phyloP scores from a whole-genome alignment of 2,113 vertebrate species.

The Phocoena sinus region DNA sequence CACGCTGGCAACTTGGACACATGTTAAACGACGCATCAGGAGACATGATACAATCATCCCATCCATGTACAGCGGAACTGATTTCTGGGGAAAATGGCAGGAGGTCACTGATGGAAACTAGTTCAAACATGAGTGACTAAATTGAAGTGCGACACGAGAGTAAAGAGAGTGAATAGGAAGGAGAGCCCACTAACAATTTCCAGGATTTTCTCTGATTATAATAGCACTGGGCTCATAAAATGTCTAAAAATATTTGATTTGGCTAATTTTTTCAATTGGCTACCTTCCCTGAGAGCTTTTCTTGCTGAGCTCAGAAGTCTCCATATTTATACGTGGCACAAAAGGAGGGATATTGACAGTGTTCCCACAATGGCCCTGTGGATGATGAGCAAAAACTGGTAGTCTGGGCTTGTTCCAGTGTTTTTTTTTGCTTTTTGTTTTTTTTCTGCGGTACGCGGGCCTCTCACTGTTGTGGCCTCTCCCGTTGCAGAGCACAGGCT shows the following conservation, averaged over 20 bases:
- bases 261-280: background rate
- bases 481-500: too few species aligned
- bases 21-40: background rate
- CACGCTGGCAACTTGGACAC: background rate
- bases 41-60: background rate
- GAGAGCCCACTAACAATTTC: background rate
- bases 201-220: conserved; percentile 17
- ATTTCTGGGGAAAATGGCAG: background rate
- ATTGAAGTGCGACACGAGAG: background rate
- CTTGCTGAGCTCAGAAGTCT: background rate
- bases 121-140: background rate
- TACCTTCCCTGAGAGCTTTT: conserved; percentile 2
- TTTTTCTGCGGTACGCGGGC: too few species aligned
- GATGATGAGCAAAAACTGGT: background rate
- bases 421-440: background rate
- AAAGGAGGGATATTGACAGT: background rate
- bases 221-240: background rate
- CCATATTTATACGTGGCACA: background rate
- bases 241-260: conserved; percentile 26
- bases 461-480: too few species aligned
- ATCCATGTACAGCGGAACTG: background rate
- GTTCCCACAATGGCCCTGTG: background rate
- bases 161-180: background rate
- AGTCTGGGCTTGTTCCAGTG: background rate
- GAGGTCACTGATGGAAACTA: background rate